phyloP scores from a whole-genome alignment of 2,113 vertebrate genomes.

The Castor canadensis region DNA sequence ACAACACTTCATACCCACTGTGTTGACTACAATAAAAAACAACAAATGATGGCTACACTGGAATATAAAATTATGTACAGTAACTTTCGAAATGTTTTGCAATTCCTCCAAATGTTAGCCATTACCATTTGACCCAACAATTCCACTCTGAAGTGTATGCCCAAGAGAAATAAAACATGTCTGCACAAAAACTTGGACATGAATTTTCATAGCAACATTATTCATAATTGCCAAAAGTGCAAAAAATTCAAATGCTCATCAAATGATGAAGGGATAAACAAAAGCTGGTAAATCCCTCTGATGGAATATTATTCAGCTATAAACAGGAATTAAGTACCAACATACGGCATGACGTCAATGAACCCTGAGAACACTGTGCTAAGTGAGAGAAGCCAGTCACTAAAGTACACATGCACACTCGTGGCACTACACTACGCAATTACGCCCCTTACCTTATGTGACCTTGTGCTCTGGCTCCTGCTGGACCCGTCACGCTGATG shows the following conservation, averaged over 20 bases:
- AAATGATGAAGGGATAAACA: not conserved
- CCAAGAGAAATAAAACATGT: not conserved
- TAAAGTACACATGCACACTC: not conserved
- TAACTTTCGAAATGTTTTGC: not conserved
- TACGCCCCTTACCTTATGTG: too few relatives aligned
- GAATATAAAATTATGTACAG: not conserved
- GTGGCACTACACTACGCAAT: accelerated
- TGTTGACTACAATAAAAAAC: not conserved
- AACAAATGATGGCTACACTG: not conserved
- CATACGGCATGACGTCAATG: not conserved
- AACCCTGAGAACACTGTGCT: too few relatives aligned
- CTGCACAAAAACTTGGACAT: not conserved
- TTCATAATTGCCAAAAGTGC: not conserved
- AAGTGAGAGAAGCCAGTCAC: too few relatives aligned
- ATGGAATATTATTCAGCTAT: not conserved
- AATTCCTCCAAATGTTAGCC: not conserved
- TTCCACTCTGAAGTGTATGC: not conserved
- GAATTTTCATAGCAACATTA: not conserved
- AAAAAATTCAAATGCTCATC: not conserved
- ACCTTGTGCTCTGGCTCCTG: not conserved
- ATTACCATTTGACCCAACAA: not conserved
- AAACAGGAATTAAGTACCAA: not conserved
- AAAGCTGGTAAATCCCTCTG: not conserved
- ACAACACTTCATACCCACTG: not conserved
- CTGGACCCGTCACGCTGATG: not conserved